These are phyloP conservation scores for Ectobius pallidus DNA, from an alignment of 2,888 invertebrate species.

Conservation along the genomic window DNA sequence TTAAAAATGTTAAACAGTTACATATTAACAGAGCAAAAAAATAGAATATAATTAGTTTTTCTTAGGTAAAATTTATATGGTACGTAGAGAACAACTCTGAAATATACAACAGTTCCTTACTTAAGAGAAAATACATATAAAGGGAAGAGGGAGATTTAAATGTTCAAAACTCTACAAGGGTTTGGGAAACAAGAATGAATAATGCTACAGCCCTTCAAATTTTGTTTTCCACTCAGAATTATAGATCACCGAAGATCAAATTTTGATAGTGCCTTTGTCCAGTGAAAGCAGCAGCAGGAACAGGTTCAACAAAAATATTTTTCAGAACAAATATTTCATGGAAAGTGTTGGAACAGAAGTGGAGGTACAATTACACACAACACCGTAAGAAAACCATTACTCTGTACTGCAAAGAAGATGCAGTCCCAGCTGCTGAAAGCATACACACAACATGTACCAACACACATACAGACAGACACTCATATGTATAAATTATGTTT, in stretches of 20 bases:
- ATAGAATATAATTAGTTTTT: neutral
- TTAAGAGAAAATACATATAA: neutral
- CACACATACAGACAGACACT: no score
- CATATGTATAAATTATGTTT: neutral
- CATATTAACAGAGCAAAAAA: slow-evolving; percentile 18
- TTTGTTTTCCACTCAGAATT: neutral
- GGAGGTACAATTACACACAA: neutral
- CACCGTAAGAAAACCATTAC: neutral
- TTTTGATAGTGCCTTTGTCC: neutral
- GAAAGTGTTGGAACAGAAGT: slow-evolving; percentile 5
- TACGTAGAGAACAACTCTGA: neutral
- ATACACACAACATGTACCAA: neutral
- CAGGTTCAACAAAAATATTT: neutral
- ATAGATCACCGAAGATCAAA: no score
- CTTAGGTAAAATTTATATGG: neutral
- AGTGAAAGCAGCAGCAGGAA: neutral
- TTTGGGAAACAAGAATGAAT: neutral
- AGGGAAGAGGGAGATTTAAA: neutral
- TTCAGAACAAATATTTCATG: neutral
- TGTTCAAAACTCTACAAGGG: neutral
- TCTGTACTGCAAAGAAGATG: neutral
- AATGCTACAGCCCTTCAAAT: neutral
- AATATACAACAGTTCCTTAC: slow-evolving; percentile 17
- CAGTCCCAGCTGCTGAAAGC: neutral
- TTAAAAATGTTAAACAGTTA: slow-evolving; percentile 27